Conservation (phyloP, 2,888 invertebrate genomes). For the Parthenolecanium corni region DNA sequence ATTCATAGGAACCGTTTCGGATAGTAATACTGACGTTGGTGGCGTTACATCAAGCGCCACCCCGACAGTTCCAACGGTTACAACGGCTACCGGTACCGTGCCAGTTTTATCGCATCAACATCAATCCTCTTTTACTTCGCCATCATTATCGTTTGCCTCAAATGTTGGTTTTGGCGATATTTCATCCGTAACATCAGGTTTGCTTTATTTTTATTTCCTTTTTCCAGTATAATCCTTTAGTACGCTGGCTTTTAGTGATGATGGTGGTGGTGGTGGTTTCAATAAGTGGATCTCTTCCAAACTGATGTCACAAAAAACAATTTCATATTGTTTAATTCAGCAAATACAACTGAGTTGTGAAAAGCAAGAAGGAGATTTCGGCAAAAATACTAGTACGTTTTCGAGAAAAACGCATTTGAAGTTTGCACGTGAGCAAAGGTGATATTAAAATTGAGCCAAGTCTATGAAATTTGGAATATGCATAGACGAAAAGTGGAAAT, state of each 20-base stretch:
- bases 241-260: background rate
- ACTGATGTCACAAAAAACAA: background rate
- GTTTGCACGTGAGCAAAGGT: no score
- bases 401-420: no score
- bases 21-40: slow-evolving; percentile 4
- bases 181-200: slow-evolving; percentile 18
- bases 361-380: no score
- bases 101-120: slow-evolving; percentile 20
- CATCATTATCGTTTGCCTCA: slow-evolving; percentile 9
- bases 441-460: no score
- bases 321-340: no score
- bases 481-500: no score
- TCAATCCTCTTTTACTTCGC: slow-evolving; percentile 20
- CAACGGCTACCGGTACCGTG: slow-evolving; percentile 20
- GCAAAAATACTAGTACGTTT: no score
- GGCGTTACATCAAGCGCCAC: slow-evolving; percentile 7
- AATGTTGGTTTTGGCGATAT: slow-evolving; percentile 12
- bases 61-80: slow-evolving; percentile 12
- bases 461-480: no score
- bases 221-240: background rate
- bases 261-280: background rate
- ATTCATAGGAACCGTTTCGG: slow-evolving; percentile 4
- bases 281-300: background rate
- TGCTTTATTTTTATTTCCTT: background rate
- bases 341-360: no score